Evolutionary conservation across 2,888 invertebrate species (phyloP).

Genomic region (Drosophila demipolita): DNA sequence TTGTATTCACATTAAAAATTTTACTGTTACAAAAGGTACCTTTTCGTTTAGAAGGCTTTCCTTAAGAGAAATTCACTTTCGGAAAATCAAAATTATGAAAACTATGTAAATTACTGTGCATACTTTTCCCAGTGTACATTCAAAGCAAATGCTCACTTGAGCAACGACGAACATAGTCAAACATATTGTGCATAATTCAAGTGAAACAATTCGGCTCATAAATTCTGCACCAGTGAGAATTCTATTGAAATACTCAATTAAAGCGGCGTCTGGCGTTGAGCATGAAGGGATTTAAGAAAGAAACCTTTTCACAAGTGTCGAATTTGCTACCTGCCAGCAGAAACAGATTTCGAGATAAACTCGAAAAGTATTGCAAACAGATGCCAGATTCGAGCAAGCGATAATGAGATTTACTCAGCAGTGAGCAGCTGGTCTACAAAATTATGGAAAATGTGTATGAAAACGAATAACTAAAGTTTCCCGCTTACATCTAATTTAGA

Average conservation of each 20-base stretch:
- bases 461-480: not conserved
- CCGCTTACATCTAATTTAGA: not conserved
- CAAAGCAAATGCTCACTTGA: conserved; percentile 11
- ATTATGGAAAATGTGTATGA: not conserved
- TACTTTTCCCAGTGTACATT: not conserved
- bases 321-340: conserved; percentile 53
- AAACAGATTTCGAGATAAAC: conserved; percentile 11
- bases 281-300: conserved; percentile 18
- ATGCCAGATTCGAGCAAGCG: conserved; percentile 25
- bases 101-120: not conserved
- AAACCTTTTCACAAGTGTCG: conserved; percentile 57
- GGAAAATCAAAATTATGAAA: not conserved
- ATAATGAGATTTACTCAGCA: conserved; percentile 9
- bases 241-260: conserved; percentile 52
- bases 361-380: conserved; percentile 17
- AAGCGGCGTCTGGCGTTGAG: conserved; percentile 13
- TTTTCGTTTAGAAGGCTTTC: not conserved
- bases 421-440: conserved; percentile 5
- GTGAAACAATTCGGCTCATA: conserved; percentile 23
- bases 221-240: conserved; percentile 30
- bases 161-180: not conserved
- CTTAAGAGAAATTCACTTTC: not conserved
- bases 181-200: conserved; percentile 31
- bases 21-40: too few relatives aligned
- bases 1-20: not conserved